phyloP scores from a whole-genome alignment of 1,140 invertebrate genomes.

The Calycopis cecrops region DNA sequence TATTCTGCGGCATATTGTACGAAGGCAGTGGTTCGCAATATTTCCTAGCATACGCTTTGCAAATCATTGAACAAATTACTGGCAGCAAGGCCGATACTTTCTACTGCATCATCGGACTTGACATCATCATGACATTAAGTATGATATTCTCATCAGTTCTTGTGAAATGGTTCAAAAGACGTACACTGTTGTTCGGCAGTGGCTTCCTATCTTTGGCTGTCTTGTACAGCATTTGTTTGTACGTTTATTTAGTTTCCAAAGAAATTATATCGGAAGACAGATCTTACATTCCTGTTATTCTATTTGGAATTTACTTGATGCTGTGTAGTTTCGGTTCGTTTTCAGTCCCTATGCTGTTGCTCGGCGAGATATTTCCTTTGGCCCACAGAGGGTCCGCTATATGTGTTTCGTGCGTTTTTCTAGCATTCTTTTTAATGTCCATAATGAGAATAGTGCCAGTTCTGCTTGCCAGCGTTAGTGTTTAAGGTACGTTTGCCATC shows the following conservation, averaged over 20 bases:
- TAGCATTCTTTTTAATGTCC: conserved; percentile 33
- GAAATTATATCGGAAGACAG: not conserved
- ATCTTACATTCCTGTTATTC: not conserved
- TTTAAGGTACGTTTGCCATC: conserved; percentile 42
- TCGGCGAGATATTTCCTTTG: conserved; percentile 46
- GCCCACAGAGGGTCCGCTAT: conserved; percentile 38
- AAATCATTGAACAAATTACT: conserved; percentile 39
- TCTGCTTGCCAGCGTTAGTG: conserved; percentile 33
- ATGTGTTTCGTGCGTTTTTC: conserved; percentile 27
- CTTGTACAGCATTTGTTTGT: conserved; percentile 28
- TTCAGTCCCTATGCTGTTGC: conserved; percentile 39
- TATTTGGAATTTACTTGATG: not conserved
- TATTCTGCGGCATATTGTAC: conserved; percentile 29
- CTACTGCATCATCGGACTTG: conserved; percentile 41
- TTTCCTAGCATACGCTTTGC: conserved; percentile 44
- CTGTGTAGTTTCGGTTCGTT: conserved; percentile 40
- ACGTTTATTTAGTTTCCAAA: conserved; percentile 32
- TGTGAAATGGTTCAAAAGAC: conserved; percentile 31
- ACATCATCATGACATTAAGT: conserved; percentile 40
- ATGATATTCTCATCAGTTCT: conserved; percentile 39
- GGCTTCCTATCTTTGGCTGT: conserved; percentile 24
- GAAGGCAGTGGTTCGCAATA: conserved; percentile 44
- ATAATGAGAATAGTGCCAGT: conserved; percentile 38
- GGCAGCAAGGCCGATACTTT: conserved; percentile 36
- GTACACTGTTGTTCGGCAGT: not conserved